Evolutionary conservation across 2,888 invertebrate genomes (phyloP).

Genomic region (Eutolmus rufibarbis): DNA sequence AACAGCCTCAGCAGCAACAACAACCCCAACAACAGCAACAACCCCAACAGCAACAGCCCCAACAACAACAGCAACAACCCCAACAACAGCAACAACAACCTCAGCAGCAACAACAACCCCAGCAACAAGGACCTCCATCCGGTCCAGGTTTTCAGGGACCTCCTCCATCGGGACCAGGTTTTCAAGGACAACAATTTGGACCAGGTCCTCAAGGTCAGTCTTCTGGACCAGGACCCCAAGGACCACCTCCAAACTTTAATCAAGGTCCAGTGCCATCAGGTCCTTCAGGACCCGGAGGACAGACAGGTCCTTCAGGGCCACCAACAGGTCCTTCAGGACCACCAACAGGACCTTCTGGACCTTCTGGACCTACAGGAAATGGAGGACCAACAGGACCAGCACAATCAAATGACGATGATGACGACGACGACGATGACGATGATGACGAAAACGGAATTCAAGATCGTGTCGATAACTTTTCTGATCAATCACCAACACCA

Average conservation of each 20-base stretch:
- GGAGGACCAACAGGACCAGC: background rate
- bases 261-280: background rate
- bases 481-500: background rate
- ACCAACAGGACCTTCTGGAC: background rate
- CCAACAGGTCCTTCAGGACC: slow-evolving; percentile 3
- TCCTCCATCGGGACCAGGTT: background rate
- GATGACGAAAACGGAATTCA: background rate
- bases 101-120: background rate
- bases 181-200: background rate
- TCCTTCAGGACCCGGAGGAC: background rate
- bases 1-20: background rate
- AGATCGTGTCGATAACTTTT: background rate
- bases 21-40: background rate
- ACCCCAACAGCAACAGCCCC: background rate
- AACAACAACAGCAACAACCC: background rate
- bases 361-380: background rate
- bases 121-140: background rate
- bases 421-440: background rate
- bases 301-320: background rate
- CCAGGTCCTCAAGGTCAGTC: background rate
- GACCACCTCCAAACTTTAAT: background rate
- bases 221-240: background rate
- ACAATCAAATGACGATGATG: background rate
- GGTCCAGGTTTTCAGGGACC: background rate
- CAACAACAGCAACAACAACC: background rate